Conservation (phyloP, 2,797 vertebrate genomes). For the Forpus xanthops region DNA sequence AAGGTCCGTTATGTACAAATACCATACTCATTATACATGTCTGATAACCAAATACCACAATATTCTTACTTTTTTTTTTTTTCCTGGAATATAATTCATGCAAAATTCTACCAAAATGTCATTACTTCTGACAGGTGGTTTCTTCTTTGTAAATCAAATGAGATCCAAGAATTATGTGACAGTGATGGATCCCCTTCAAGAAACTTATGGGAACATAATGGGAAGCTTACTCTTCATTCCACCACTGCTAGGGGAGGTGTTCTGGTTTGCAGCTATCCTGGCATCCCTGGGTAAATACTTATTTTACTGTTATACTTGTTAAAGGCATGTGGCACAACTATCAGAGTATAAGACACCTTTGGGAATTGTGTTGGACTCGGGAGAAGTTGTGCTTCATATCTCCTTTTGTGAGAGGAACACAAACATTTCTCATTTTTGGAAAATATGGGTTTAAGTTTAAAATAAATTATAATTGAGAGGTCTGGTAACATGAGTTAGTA, state of each 20-base stretch:
- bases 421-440: background rate
- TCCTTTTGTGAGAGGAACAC: background rate
- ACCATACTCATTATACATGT: background rate
- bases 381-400: background rate
- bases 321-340: background rate
- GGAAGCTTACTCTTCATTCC: conserved; percentile 75
- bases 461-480: background rate
- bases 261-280: conserved; percentile 79
- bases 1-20: rapidly evolving
- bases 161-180: conserved; percentile 83
- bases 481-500: background rate
- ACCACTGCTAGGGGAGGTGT: conserved; percentile 75
- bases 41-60: background rate
- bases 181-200: conserved; percentile 86
- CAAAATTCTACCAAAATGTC: background rate
- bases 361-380: background rate
- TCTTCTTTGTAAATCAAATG: conserved; percentile 86
- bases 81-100: background rate
- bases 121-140: conserved; percentile 72
- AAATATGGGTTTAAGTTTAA: background rate
- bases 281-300: conserved; percentile 74
- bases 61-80: background rate
- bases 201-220: conserved; percentile 76
- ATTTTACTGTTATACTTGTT: background rate
- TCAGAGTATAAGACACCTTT: background rate